These are phyloP conservation scores for Fringilla coelebs DNA, from an alignment of 2,797 vertebrate species.

Conservation along the genomic window DNA sequence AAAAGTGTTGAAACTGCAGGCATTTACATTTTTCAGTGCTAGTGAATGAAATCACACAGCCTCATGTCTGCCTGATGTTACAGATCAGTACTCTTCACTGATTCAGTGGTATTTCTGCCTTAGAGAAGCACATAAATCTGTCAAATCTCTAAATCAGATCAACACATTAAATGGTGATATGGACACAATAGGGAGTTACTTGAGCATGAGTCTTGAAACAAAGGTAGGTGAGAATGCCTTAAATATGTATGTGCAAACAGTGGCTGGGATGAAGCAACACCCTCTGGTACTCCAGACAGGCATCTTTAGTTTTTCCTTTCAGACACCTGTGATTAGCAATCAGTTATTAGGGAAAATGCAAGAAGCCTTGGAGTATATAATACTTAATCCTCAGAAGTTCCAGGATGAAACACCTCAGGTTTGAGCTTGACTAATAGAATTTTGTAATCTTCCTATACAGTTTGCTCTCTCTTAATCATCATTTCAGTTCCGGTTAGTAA, in stretches of 20 bases:
- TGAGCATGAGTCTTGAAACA: not conserved
- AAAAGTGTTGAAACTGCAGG: not conserved
- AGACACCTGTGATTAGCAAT: not conserved
- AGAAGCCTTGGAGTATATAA: not conserved
- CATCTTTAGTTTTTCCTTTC: not conserved
- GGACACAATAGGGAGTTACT: not conserved
- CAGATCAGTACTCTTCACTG: not conserved
- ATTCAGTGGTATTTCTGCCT: not conserved
- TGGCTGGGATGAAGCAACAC: not conserved
- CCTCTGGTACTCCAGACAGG: not conserved
- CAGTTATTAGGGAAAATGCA: not conserved
- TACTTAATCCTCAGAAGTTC: not conserved
- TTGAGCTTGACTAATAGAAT: not conserved
- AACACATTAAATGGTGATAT: not conserved
- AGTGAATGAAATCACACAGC: not conserved
- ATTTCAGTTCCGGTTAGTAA: not conserved
- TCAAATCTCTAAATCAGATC: slow-evolving; percentile 5
- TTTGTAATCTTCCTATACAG: not conserved
- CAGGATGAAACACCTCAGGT: not conserved
- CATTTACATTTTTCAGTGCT: not conserved
- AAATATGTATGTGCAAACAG: not conserved
- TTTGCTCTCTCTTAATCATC: not conserved
- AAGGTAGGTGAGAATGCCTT: not conserved
- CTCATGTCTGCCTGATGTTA: not conserved
- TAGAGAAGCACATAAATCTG: not conserved